Evolutionary conservation across 2,113 vertebrate genomes (phyloP).

Genomic region (Nymphicus hollandicus): DNA sequence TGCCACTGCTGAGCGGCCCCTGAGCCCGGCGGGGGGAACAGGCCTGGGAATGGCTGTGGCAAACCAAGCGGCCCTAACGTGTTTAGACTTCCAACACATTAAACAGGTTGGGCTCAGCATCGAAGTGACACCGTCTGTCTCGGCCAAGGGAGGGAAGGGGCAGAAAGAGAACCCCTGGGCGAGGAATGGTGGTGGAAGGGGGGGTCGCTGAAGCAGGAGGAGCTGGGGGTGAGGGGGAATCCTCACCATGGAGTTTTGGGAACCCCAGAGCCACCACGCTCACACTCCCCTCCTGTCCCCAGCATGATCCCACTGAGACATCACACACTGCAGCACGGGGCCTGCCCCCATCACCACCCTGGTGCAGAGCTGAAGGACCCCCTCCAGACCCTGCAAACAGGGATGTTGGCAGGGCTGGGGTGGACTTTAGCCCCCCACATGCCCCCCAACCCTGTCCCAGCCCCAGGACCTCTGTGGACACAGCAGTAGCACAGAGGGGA

Average conservation of each 20-base stretch:
- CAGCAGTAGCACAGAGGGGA: rapidly evolving
- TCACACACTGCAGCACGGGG: rapidly evolving
- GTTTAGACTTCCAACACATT: constrained; percentile 59
- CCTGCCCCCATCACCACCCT: rapidly evolving
- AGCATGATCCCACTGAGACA: rapidly evolving
- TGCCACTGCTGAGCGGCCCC: neutral
- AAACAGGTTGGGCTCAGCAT: constrained; percentile 49
- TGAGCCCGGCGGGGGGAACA: neutral
- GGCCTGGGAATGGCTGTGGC: neutral
- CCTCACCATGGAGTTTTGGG: rapidly evolving
- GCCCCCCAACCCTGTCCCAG: neutral
- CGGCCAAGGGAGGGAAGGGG: neutral
- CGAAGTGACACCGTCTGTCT: constrained; percentile 54
- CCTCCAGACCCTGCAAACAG: rapidly evolving
- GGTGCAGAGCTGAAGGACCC: rapidly evolving
- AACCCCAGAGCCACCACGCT: rapidly evolving
- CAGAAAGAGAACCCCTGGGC: neutral
- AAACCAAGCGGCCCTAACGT: constrained; percentile 57
- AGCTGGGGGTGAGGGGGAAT: neutral
- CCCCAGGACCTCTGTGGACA: too few species aligned
- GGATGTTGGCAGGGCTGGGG: neutral
- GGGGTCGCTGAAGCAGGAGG: neutral
- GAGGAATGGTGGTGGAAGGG: neutral
- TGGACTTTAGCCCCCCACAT: rapidly evolving
- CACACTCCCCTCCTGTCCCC: rapidly evolving